Percentiles rank a stretch among this genome's conserved stretches.
phyloP scores from a whole-genome alignment of 2,888 invertebrate species.

The Darwinula stevensoni region DNA sequence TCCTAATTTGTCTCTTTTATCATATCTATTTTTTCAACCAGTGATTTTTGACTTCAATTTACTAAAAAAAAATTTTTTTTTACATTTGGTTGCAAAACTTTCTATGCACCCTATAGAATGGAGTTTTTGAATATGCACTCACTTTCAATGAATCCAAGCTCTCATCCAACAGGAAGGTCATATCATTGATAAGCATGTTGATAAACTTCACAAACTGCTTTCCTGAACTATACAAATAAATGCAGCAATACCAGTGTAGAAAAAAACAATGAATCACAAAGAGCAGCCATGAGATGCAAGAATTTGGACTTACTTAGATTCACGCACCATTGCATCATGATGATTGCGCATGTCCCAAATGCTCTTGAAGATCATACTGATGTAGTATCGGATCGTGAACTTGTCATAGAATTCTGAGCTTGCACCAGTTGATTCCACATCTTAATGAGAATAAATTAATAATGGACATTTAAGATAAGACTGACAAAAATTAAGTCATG shows the following conservation, averaged over 20 bases:
- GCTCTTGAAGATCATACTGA: constrained; percentile 70
- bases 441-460: constrained; percentile 15
- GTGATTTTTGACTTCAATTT: no score
- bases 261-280: constrained; percentile 4
- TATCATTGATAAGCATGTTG: constrained; percentile 95
- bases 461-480: constrained; percentile 1
- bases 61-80: no score
- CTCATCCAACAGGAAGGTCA: constrained; percentile 84
- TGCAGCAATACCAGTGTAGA: constrained; percentile 5
- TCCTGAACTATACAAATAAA: constrained; percentile 27
- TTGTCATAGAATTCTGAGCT: constrained; percentile 98
- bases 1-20: no score
- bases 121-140: constrained; percentile 5
- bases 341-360: constrained; percentile 84
- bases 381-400: constrained; percentile 91
- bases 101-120: not conserved
- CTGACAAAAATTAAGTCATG: constrained; percentile 3
- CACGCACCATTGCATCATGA: constrained; percentile 53
- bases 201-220: constrained; percentile 85
- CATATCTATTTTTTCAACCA: no score
- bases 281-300: not conserved
- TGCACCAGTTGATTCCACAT: constrained; percentile 87
- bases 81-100: no score
- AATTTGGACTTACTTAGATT: constrained; percentile 28
- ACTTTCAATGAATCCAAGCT: constrained; percentile 52